These are phyloP conservation scores for Odontothrips loti DNA, from an alignment of 2,888 invertebrate genomes.

Conservation along the genomic window DNA sequence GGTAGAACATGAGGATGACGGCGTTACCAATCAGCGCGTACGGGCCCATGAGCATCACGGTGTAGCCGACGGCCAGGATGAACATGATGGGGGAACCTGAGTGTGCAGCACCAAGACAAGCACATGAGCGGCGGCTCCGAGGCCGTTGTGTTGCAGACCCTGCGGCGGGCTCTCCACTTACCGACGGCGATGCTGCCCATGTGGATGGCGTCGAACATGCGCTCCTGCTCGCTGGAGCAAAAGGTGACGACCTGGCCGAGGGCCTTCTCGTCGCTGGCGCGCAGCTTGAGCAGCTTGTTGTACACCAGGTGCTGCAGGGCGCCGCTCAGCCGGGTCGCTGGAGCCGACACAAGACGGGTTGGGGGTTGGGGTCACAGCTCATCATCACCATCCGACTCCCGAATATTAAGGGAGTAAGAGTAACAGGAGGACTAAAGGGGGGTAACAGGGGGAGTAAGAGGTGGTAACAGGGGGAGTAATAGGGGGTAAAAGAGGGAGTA, in stretches of 20 bases:
- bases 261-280: slow-evolving; percentile 35
- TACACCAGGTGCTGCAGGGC: slow-evolving; percentile 36
- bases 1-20: slow-evolving; percentile 52
- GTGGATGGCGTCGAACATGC: slow-evolving; percentile 36
- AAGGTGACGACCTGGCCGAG: slow-evolving; percentile 37
- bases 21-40: slow-evolving; percentile 52
- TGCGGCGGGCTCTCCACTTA: no score
- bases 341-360: not conserved
- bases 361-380: no score
- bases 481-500: not conserved
- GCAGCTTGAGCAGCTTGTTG: slow-evolving; percentile 36
- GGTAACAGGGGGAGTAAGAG: no score
- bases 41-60: slow-evolving; percentile 51
- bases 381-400: no score
- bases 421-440: not conserved
- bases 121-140: slow-evolving; percentile 40
- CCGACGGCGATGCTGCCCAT: slow-evolving; percentile 35
- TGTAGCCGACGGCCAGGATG: slow-evolving; percentile 50
- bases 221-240: slow-evolving; percentile 37
- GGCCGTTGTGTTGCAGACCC: no score
- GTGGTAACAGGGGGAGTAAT: no score
- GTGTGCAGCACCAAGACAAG: slow-evolving; percentile 50
- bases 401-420: no score
- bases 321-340: slow-evolving; percentile 31
- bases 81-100: slow-evolving; percentile 55